Base-by-base conservation (phyloP, 2,888 invertebrate genomes). In the Blera fallax region DNA sequence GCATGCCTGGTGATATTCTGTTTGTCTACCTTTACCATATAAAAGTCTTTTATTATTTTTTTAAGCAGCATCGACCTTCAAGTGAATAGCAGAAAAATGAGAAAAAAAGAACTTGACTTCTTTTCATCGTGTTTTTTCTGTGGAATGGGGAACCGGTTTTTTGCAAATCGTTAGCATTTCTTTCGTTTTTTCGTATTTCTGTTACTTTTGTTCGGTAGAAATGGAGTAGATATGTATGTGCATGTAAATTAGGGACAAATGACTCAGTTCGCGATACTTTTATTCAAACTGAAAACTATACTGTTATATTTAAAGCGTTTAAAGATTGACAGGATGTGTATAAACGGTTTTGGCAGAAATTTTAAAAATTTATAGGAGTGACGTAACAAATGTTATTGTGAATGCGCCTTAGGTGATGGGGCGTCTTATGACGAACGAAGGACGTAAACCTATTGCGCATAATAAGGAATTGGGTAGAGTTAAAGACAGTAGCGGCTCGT, bases 61-160 rank as follows among this genome's bases (percentile, higher is more conserved):
- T 45, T 69, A 58, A 65, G 52, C 58, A 69, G 62, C 45, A 79
- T 79, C 84, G 84, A 84, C 84, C 84, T 84, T 84, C 84, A 70
- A 58, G 56, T 54, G 64, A 80, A 58, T 52, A 52, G 14, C 3
- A 67, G 6, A 52, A 34, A 54, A 48, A 65, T 34, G 56, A 54
- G 8, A 3, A 58, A 56, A 24, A 60, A 78, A 78, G 60, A 54
- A 67, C 64, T 84, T 65, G 54, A 74, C 74, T 84, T 74, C 74
- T 45, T 69, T 73, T 67, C 45, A 60, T 56, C 79, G 67, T 69
- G 80, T 74, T 79, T 83, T 62, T 56, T 78, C 60, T 58, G 74
- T 50, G 74, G 84, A 79, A 79, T 79, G 79, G 34, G 69, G 79
- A 80, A 84, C 79, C 84, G 79, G 84, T 79, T 84, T 65, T 73